Conservation (phyloP, 2,797 vertebrate genomes). For the Margarornis squamiger region DNA sequence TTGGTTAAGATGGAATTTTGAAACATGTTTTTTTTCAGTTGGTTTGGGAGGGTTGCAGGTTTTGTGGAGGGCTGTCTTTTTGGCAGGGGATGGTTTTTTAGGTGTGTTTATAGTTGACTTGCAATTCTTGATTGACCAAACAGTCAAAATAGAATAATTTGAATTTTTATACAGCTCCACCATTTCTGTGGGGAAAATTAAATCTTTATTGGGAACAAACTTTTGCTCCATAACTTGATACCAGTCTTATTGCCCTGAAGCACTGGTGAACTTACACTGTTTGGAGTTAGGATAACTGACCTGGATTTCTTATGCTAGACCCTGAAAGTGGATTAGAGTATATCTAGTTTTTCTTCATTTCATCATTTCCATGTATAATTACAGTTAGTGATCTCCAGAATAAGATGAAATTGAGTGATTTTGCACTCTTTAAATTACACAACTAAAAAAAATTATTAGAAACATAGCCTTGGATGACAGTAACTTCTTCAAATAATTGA, state of each 20-base stretch:
- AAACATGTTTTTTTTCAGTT: not conserved
- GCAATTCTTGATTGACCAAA: not conserved
- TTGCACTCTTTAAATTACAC: constrained; percentile 41
- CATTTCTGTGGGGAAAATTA: not conserved
- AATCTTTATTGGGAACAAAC: not conserved
- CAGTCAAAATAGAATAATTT: not conserved
- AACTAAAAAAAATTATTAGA: constrained; percentile 60
- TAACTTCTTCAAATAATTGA: constrained; percentile 52
- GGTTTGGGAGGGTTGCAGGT: not conserved
- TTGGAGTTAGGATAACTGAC: constrained; percentile 8
- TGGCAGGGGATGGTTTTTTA: not conserved
- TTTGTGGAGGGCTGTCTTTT: not conserved
- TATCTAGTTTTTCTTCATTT: constrained; percentile 27
- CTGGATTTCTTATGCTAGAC: not conserved
- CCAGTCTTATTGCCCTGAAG: not conserved
- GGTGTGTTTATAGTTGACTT: not conserved
- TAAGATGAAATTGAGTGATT: constrained; percentile 48
- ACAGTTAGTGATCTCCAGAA: constrained; percentile 27
- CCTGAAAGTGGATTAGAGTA: not conserved
- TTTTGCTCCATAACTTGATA: not conserved
- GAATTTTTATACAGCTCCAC: not conserved
- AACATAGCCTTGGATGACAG: constrained; percentile 35
- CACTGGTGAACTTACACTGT: not conserved
- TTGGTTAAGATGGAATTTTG: not conserved
- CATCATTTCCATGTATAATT: constrained; percentile 47